Conservation (phyloP, 2,888 invertebrate genomes). For the Aphodius sticticus region DNA sequence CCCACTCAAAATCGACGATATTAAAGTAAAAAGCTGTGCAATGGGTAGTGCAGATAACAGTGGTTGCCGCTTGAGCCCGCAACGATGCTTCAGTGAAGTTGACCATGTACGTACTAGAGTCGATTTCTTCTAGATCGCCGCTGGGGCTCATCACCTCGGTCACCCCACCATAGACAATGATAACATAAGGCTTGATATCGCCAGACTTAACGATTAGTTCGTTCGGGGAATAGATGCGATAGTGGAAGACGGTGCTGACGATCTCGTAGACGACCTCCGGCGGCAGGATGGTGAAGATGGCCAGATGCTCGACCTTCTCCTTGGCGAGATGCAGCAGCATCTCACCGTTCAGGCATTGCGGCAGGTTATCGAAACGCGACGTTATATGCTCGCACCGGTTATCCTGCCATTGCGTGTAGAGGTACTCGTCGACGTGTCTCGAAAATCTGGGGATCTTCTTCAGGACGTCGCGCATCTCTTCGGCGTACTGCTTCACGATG, state of each 20-base stretch:
- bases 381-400: slow-evolving; percentile 31
- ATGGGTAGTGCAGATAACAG: slow-evolving; percentile 27
- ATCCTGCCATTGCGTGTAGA: slow-evolving; percentile 38
- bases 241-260: background rate
- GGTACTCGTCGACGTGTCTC: slow-evolving; percentile 29
- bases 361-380: slow-evolving; percentile 24
- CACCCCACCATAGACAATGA: slow-evolving; percentile 26
- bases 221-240: slow-evolving; percentile 31
- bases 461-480: slow-evolving; percentile 23
- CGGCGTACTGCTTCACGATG: slow-evolving; percentile 23
- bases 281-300: slow-evolving; percentile 24
- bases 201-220: slow-evolving; percentile 35
- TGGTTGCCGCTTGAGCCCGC: slow-evolving; percentile 22
- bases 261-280: slow-evolving; percentile 29
- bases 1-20: slow-evolving; percentile 14
- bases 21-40: slow-evolving; percentile 22
- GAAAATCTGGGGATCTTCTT: slow-evolving; percentile 13
- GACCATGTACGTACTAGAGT: background rate
- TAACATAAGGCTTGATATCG: slow-evolving; percentile 25
- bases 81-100: slow-evolving; percentile 28
- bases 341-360: slow-evolving; percentile 16
- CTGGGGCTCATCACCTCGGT: slow-evolving; percentile 18
- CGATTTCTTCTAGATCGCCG: slow-evolving; percentile 15
- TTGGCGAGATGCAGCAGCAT: slow-evolving; percentile 20
- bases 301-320: slow-evolving; percentile 8